Base-by-base conservation (phyloP, 1,140 invertebrate genomes). In the Drosophila grimshawi region DNA sequence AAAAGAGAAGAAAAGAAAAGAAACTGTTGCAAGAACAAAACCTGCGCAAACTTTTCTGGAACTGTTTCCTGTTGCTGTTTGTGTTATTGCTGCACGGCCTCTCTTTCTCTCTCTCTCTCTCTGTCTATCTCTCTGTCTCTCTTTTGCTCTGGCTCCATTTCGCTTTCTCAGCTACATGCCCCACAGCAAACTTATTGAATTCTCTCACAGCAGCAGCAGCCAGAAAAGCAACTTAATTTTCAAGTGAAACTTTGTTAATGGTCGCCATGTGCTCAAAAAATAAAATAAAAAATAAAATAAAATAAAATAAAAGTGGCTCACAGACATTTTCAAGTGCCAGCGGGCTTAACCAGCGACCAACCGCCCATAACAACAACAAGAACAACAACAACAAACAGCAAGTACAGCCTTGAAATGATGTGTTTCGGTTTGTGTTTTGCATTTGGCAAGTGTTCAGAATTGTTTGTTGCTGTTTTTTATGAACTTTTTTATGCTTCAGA, bases 201-300 rank as follows among this genome's bases (percentile, higher is more conserved):
- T 88, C 72, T 73, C 49, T 53, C 76, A 77, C 63, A 64, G 62
- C 62, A 78, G 46, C 48, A 74, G 62, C 41, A 69, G 72, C 76
- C 83, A 68, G 76, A 60, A 88, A 77, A 78, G 80, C 85, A 86
- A 89, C 80, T 86, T 88, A 77, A 86, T 86, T 86, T 86, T 65
- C 72, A 74, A 77, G 68, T 71, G 68, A 86, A 86, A 86, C 85
- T 86, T 86, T 86, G 83, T 88, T 80, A 83, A 82, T 78, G 83
- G 65, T 77, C 68, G 61, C 82, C 83, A 88, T 77, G 79, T 80
- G 79, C 76, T 73, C 10, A 66, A 64, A 53, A 41, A n/a, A 55
- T 49, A 65, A 62, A 69, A 66, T 61, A 53, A 41, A n/a, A 55
- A 49, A 65, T 59, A 69, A 19, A 19, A 19, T 19, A 19, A 19